A percentile compares a stretch with the other conserved stretches of the same genome.
phyloP scores from a whole-genome alignment of 2,888 invertebrate species.

The Lasioglossum zephyrum region DNA sequence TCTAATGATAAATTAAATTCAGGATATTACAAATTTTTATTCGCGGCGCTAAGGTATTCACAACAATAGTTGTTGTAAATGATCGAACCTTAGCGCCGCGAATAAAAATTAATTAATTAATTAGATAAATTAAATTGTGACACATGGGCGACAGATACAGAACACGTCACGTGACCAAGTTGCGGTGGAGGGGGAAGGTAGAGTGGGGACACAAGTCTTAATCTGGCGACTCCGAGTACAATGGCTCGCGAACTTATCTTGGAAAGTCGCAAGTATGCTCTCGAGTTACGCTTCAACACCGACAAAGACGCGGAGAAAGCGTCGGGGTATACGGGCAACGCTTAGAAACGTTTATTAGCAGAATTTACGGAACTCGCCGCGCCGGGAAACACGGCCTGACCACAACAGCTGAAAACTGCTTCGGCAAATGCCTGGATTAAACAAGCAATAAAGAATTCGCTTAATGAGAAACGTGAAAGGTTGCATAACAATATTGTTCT shows the following conservation, averaged over 20 bases:
- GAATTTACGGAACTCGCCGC: constrained; percentile 17
- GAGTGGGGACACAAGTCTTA: too few species aligned
- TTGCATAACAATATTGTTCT: constrained; percentile 15
- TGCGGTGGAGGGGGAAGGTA: too few species aligned
- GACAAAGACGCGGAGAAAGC: constrained; percentile 13
- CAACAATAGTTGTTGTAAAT: too few species aligned
- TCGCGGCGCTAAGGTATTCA: too few species aligned
- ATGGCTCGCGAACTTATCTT: constrained; percentile 10
- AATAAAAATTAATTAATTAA: too few species aligned
- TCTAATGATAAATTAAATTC: too few species aligned
- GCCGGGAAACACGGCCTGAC: background rate
- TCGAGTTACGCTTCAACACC: constrained; percentile 17
- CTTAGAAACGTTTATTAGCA: constrained; percentile 18
- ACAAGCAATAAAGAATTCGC: constrained; percentile 18
- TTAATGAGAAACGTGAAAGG: constrained; percentile 1
- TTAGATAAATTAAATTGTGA: too few species aligned
- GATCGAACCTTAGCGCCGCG: too few species aligned
- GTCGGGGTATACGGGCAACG: background rate
- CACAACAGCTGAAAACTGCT: background rate
- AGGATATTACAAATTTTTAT: too few species aligned
- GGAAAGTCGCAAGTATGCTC: constrained; percentile 15
- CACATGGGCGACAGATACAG: too few species aligned
- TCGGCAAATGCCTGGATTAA: constrained; percentile 1
- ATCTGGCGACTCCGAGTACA: background rate
- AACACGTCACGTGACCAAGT: too few species aligned